phyloP scores from a whole-genome alignment of 2,113 vertebrate genomes.

The Trochalopteron elliotii region DNA sequence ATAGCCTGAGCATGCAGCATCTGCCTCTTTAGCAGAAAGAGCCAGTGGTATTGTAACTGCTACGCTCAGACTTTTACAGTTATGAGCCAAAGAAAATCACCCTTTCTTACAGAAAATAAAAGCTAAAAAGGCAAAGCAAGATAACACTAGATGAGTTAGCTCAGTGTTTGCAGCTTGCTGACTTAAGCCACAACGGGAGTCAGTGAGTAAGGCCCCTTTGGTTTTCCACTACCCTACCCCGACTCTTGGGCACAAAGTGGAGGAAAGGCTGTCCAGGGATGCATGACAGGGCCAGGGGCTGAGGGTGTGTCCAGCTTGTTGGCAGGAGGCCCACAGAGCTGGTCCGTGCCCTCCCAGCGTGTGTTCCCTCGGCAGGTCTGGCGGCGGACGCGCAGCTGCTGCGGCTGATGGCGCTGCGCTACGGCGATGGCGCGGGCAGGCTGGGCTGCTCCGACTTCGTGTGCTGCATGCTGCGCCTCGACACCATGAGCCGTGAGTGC shows the following conservation, averaged over 20 bases:
- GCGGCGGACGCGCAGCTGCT: not conserved
- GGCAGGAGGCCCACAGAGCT: not conserved
- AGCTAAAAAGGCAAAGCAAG: not conserved
- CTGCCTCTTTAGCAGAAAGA: not conserved
- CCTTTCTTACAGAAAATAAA: not conserved
- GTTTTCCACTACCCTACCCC: not conserved
- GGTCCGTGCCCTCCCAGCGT: fast-evolving
- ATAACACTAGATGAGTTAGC: not conserved
- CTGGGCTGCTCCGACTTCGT: slow-evolving; percentile 68
- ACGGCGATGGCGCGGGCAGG: not conserved
- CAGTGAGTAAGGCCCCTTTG: not conserved
- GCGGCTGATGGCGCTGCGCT: slow-evolving; percentile 60
- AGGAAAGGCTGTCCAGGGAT: not conserved
- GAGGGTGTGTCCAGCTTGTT: no score
- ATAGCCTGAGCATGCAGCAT: not conserved
- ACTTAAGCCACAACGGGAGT: not conserved
- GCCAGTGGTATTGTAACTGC: not conserved
- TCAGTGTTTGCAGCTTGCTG: not conserved
- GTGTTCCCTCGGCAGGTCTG: slow-evolving; percentile 23
- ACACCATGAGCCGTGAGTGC: slow-evolving; percentile 73
- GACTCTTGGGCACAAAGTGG: fast-evolving
- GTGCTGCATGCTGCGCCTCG: slow-evolving; percentile 72
- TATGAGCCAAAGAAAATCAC: not conserved
- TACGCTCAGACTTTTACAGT: not conserved
- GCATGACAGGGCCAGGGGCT: no score